Conservation (phyloP, 2,797 vertebrate genomes). For the Diglossa cyanea region DNA sequence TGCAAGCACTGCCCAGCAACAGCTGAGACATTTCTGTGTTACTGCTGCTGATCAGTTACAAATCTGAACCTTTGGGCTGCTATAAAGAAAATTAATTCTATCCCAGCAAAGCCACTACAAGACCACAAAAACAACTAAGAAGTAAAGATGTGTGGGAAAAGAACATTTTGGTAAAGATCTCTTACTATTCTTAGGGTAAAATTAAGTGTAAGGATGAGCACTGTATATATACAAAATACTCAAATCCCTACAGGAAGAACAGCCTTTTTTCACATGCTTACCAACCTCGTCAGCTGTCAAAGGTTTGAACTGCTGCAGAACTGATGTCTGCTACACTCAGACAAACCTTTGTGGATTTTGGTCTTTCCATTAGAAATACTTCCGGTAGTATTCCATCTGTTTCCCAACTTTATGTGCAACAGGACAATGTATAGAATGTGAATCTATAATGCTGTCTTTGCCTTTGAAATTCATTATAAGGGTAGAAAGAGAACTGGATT, state of each 20-base stretch:
- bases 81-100: not conserved
- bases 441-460: not conserved
- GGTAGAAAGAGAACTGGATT: not conserved
- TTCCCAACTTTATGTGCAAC: not conserved
- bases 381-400: not conserved
- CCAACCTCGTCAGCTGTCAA: accelerated
- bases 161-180: not conserved
- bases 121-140: not conserved
- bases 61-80: not conserved
- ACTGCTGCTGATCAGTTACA: not conserved
- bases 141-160: not conserved
- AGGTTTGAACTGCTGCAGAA: not conserved
- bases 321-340: not conserved
- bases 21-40: not conserved
- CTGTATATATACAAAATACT: not conserved
- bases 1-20: not conserved
- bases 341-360: not conserved
- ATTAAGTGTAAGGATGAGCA: not conserved
- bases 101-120: not conserved
- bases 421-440: not conserved
- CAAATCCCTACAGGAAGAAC: not conserved
- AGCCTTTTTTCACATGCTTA: not conserved
- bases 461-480: not conserved
- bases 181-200: not conserved
- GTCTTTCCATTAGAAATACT: not conserved